Evolutionary conservation across 1,140 invertebrate species (phyloP), one percentile per base, ranked within the genome.

Genomic region (Drosophila bocqueti): DNA sequence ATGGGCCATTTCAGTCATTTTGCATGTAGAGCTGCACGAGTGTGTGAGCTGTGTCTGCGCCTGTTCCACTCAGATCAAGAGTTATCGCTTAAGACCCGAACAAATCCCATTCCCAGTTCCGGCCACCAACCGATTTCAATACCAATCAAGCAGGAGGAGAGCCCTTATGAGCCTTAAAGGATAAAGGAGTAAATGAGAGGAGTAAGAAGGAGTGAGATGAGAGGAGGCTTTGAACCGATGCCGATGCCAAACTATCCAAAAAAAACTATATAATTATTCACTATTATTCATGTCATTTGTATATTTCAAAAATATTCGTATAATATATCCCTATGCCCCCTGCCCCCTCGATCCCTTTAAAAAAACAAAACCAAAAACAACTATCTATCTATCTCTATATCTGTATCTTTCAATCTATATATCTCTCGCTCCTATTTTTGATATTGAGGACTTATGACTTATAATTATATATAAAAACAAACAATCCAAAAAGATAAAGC

Each of bases 281-380:
- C 55, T 80, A 75, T 63, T 76, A 81, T 62, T 61, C 73, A 74
- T 83, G 81, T 84, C 76, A 80, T 80, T 57, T 83, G 81, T 84
- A 76, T 83, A 80, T 84, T 80, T 45, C 45, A 68, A 64, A 75
- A 64, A 42, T 84, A 77, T 85, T 85, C 60, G 80, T 82, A 76
- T 62, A 74, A 62, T 57, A 45, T 76, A 57, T 57, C 34, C 52
- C 18, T 55, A 38, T 16, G 52, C 69, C 77, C 75, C 76, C 71
- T 64, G 50, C 59, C 36, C 40, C 49, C 50, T 24, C 3, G 79
- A 29, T 66, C 62, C 49, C 46, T 66, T 58, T 29, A 38, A 55
- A 7, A 29, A 29, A 7, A 31, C 21, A 31, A 34, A 50, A 47
- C 6, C 24, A 26, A 46, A 42, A 29, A 7, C 1, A 16, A 9